Evolutionary conservation across 2,113 vertebrate genomes (phyloP), one percentile per base, ranked within the genome.

Genomic region (Tonatia bakeri): DNA sequence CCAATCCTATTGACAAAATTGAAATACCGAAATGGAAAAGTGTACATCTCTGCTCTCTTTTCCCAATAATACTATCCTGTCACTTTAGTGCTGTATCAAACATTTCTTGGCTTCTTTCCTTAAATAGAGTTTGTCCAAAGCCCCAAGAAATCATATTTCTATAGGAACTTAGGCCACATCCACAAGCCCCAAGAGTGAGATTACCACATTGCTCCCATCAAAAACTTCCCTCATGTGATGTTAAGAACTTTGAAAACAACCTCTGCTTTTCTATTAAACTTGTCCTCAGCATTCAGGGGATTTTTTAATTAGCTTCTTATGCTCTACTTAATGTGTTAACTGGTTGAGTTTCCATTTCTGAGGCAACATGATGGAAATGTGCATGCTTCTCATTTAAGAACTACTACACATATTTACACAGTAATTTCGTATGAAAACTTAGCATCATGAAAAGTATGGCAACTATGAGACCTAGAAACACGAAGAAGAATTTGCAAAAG

Each of bases 1-100:
- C 92, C 96, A 97, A 95, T 98, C 91, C 86, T 94, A 91, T 96
- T 96, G 94, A 96, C 73, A 93, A 97, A 95, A 96, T 91, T 0
- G 43, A 94, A 93, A 94, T n/a, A 81, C 52, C 64, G 54, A 97
- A 96, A 94, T 92, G 87, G 70, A 95, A 95, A 96, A 91, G 56
- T 1, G 19, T 72, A 31, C 31, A 10, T 97, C 89, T 82, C 40
- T 84, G 88, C 36, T 56, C 31, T 59, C 38, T 88, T 77, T 91
- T 83, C 15, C 93, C 94, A 82, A 24, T 93, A 97, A 79, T 61
- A 61, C 28, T 40, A 92, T 33, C 24, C 96, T 87, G 38, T 54
- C 95, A 95, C n/a, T 96, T n/a, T 36, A 70, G 90, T 54, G 13
- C 69, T 86, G 2, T 85, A 84, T 96, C 91, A 52, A 91, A 52